A percentile compares a stretch with the other conserved stretches of the same genome.
Evolutionary conservation across 37 sponge, comb jelly and placozoan species (phyloP).

Genomic region (Oscarella lobularis): DNA sequence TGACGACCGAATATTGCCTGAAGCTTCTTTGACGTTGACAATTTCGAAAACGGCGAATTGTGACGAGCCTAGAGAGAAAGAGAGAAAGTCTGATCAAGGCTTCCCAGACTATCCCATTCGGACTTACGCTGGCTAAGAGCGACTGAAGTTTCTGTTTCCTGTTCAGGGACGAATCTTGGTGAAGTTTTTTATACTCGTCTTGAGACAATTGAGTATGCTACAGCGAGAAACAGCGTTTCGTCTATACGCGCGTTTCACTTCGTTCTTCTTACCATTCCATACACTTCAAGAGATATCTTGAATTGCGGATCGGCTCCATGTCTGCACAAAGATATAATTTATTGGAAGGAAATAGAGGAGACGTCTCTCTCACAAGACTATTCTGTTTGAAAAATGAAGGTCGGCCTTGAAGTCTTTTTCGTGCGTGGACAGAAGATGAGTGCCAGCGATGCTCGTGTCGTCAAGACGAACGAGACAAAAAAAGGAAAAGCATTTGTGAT

Average conservation of each 20-base stretch:
- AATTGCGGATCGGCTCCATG: background rate
- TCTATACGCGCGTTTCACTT: background rate
- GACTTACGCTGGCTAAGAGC: background rate
- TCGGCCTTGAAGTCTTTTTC: background rate
- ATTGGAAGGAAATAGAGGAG: background rate
- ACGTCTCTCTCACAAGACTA: background rate
- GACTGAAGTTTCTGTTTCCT: background rate
- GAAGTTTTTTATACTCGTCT: background rate
- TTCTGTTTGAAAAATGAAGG: background rate
- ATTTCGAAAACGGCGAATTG: background rate
- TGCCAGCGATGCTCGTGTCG: background rate
- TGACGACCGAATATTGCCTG: too few relatives aligned
- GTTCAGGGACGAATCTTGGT: background rate
- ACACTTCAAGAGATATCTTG: background rate
- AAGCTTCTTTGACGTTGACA: background rate
- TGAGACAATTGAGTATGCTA: background rate
- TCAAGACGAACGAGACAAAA: background rate
- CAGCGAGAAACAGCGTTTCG: background rate
- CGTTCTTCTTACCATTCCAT: background rate
- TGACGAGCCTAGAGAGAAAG: background rate
- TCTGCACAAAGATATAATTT: background rate
- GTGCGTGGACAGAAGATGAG: background rate
- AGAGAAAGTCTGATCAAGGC: background rate
- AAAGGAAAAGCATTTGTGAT: background rate
- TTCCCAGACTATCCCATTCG: too few relatives aligned